Percentiles rank a stretch among this genome's conserved stretches.
Conservation (phyloP, 2,888 invertebrate genomes). For the Bursaphelenchus okinawaensis region DNA sequence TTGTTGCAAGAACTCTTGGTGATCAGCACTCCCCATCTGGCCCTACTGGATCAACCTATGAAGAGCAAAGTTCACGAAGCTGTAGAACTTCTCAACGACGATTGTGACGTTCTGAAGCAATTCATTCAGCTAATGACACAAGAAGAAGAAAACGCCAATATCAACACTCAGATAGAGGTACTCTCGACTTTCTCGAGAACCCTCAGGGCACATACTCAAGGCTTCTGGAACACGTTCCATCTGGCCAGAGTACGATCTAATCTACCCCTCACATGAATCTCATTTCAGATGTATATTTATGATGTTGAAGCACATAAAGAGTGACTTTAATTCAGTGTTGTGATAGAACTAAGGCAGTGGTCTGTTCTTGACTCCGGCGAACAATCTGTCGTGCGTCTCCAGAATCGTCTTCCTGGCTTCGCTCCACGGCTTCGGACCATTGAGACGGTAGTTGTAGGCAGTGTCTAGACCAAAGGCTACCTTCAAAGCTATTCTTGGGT, state of each 20-base stretch:
- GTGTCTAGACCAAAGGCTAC: constrained; percentile 31
- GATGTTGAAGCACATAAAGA: no score
- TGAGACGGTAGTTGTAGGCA: constrained; percentile 32
- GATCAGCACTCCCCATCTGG: neutral
- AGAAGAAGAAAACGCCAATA: neutral
- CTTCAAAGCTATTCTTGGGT: constrained; percentile 30
- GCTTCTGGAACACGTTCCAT: neutral
- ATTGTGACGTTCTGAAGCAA: neutral
- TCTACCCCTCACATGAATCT: no score
- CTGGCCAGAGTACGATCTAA: neutral
- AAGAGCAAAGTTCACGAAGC: neutral
- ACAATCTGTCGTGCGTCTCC: constrained; percentile 29
- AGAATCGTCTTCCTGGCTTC: constrained; percentile 60
- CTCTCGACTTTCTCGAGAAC: neutral
- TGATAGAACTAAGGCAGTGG: no score
- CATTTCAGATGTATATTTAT: no score
- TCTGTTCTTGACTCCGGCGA: constrained; percentile 19
- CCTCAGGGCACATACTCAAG: neutral
- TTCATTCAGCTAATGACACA: neutral
- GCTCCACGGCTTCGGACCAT: constrained; percentile 60
- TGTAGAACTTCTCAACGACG: neutral
- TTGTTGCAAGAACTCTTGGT: neutral
- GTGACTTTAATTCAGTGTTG: no score
- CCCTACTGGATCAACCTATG: constrained; percentile 5
- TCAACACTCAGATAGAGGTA: neutral